Evolutionary conservation across 2,797 vertebrate species (phyloP).

Genomic region (Myripristis murdjan): DNA sequence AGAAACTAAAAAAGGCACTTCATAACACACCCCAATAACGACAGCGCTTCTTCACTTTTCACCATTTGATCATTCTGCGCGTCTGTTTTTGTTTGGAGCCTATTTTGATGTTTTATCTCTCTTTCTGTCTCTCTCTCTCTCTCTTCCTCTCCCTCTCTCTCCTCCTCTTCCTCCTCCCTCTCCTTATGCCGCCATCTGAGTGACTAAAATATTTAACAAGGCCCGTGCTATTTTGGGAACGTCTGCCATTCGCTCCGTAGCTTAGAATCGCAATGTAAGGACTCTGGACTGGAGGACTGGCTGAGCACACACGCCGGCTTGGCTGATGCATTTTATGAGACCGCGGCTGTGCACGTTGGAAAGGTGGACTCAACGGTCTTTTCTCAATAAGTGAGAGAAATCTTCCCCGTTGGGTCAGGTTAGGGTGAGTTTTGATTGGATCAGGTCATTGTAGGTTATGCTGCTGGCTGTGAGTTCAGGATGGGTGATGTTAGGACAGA

Average conservation of each 20-base stretch:
- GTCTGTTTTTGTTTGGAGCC: constrained; percentile 9
- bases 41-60: not conserved
- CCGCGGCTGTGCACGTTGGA: not conserved
- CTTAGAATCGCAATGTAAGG: constrained; percentile 25
- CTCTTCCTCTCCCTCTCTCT: constrained; percentile 13
- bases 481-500: too few relatives aligned
- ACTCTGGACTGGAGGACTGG: constrained; percentile 19
- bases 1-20: not conserved
- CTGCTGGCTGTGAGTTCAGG: too few relatives aligned
- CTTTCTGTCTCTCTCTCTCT: not conserved
- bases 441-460: too few relatives aligned
- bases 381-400: not conserved
- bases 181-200: constrained; percentile 60
- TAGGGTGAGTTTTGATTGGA: too few relatives aligned
- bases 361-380: not conserved
- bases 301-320: not conserved
- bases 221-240: constrained; percentile 75
- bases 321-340: not conserved
- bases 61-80: not conserved
- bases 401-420: too few relatives aligned
- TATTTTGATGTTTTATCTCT: constrained; percentile 19
- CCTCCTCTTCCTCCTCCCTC: constrained; percentile 20
- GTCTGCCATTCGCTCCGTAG: constrained; percentile 46
- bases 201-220: constrained; percentile 83
- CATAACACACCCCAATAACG: not conserved